phyloP scores from a whole-genome alignment of 2,888 invertebrate genomes.

The Deilephila elpenor region DNA sequence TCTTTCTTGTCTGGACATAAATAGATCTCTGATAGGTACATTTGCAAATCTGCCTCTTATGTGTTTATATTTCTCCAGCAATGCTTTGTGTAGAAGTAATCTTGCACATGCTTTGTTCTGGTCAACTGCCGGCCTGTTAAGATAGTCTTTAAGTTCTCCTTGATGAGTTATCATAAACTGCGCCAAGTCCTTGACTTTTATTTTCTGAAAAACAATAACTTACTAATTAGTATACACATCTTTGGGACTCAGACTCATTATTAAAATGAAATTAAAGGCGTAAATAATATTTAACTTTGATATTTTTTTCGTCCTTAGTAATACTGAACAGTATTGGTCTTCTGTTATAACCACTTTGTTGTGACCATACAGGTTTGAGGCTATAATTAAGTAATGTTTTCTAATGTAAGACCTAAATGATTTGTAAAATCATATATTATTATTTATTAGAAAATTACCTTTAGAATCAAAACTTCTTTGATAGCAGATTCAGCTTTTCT shows the following conservation, averaged over 20 bases:
- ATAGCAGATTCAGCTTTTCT: constrained; percentile 74
- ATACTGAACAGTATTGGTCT: too few species aligned
- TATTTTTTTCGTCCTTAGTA: too few species aligned
- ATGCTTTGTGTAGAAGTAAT: constrained; percentile 68
- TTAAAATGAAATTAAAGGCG: too few species aligned
- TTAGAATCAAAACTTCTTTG: constrained; percentile 74
- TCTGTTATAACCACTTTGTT: too few species aligned
- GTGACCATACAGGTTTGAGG: too few species aligned
- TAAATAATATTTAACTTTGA: too few species aligned
- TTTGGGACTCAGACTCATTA: too few species aligned
- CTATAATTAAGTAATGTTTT: too few species aligned
- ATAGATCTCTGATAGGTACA: constrained; percentile 72
- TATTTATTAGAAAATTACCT: constrained; percentile 57
- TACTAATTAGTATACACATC: neutral
- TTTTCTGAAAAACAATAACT: constrained; percentile 64
- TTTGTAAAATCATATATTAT: too few species aligned
- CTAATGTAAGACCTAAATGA: too few species aligned
- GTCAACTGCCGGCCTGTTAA: constrained; percentile 71
- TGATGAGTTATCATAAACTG: constrained; percentile 73
- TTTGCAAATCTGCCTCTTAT: constrained; percentile 68
- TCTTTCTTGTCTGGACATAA: constrained; percentile 77
- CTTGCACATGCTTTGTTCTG: constrained; percentile 74
- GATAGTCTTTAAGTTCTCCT: constrained; percentile 63
- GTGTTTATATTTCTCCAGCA: constrained; percentile 71
- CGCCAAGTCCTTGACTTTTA: constrained; percentile 74